A percentile compares a stretch with the other conserved stretches of the same genome.
Conservation (phyloP, 1,140 invertebrate genomes). For the Drosophila serrata region DNA sequence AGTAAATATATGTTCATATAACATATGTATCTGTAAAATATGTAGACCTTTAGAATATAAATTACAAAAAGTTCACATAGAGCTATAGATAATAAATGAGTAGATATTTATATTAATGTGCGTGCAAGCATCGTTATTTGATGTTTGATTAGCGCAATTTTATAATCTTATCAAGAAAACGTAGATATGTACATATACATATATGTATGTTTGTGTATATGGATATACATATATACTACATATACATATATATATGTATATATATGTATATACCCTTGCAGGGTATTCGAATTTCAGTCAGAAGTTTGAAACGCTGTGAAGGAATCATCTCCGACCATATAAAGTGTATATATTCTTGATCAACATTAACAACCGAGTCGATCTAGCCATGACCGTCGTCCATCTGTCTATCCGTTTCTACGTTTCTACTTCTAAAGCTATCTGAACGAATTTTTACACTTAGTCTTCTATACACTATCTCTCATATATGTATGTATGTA, state of each 20-base stretch:
- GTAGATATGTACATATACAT: not conserved
- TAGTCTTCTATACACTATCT: too few relatives aligned
- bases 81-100: not conserved
- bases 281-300: too few relatives aligned
- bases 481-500: too few relatives aligned
- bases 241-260: constrained; percentile 1
- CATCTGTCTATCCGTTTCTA: too few relatives aligned
- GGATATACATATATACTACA: constrained; percentile 5
- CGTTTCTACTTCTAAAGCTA: too few relatives aligned
- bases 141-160: constrained; percentile 36
- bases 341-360: too few relatives aligned
- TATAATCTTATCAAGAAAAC: constrained; percentile 40
- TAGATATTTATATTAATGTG: not conserved
- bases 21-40: not conserved
- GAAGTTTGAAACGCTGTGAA: too few relatives aligned
- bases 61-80: not conserved
- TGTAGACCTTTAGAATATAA: not conserved
- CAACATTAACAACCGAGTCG: too few relatives aligned
- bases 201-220: not conserved
- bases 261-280: too few relatives aligned
- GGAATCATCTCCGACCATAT: too few relatives aligned
- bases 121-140: constrained; percentile 18
- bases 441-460: too few relatives aligned
- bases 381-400: too few relatives aligned
- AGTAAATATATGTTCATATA: not conserved